Percentiles rank a stretch among this genome's conserved stretches.
phyloP scores from a whole-genome alignment of 2,113 vertebrate species.

The Capra hircus region DNA sequence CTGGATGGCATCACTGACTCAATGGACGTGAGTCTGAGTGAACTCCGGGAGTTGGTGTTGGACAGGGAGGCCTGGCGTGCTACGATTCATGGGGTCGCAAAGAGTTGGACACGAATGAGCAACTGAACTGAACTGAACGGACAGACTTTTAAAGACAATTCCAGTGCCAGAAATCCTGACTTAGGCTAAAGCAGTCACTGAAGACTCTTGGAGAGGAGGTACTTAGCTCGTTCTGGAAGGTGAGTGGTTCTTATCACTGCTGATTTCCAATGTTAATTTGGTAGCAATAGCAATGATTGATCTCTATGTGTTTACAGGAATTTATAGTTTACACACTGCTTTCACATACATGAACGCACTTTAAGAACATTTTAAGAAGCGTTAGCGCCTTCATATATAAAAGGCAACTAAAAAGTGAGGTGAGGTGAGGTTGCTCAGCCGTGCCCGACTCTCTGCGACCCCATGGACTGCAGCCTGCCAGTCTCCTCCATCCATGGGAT shows the following conservation, averaged over 20 bases:
- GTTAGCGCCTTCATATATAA: not conserved
- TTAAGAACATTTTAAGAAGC: not conserved
- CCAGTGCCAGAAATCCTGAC: not conserved
- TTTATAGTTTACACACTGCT: not conserved
- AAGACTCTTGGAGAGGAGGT: not conserved
- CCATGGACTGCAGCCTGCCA: no score
- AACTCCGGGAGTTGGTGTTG: no score
- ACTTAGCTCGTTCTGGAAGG: not conserved
- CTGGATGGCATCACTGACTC: no score
- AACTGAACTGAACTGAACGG: no score
- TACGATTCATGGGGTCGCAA: fast-evolving
- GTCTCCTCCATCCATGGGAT: no score
- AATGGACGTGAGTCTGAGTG: no score
- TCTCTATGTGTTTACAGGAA: not conserved
- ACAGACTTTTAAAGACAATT: not conserved
- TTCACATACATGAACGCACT: not conserved
- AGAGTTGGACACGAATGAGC: fast-evolving
- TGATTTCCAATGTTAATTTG: not conserved
- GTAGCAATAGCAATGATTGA: not conserved
- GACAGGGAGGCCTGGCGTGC: no score
- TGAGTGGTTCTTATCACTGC: fast-evolving
- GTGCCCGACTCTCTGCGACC: fast-evolving
- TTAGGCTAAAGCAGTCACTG: not conserved
- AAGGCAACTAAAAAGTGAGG: not conserved
- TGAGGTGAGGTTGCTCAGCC: no score